Conservation (phyloP, 2,113 vertebrate species). For the Prochilodus magdalenae region DNA sequence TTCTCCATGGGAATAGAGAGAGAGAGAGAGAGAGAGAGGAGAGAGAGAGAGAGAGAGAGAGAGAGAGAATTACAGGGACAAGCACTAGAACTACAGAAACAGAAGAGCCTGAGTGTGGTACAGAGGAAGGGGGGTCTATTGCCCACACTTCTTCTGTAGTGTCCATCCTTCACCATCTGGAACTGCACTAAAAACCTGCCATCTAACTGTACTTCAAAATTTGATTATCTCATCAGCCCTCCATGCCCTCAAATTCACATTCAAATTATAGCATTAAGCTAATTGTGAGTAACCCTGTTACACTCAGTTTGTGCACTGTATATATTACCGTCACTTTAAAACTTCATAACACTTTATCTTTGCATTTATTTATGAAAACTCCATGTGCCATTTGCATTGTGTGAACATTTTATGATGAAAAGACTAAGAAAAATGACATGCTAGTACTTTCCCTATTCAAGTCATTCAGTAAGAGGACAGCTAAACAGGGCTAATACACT, state of each 20-base stretch:
- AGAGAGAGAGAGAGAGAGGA: slow-evolving; percentile 25
- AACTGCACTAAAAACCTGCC: slow-evolving; percentile 82
- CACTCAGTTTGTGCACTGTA: too few relatives aligned
- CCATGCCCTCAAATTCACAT: slow-evolving; percentile 68
- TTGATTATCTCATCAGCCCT: slow-evolving; percentile 73
- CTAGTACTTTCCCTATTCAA: too few relatives aligned
- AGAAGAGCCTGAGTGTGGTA: slow-evolving; percentile 15
- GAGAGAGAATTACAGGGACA: background rate
- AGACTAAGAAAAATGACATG: too few relatives aligned
- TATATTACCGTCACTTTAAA: too few relatives aligned
- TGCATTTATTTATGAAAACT: too few relatives aligned
- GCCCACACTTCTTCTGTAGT: slow-evolving; percentile 72
- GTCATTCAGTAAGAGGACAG: too few relatives aligned
- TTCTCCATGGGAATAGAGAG: slow-evolving; percentile 70
- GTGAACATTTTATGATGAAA: too few relatives aligned
- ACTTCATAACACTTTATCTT: too few relatives aligned
- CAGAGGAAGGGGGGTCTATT: slow-evolving; percentile 23
- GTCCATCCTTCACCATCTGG: slow-evolving; percentile 87
- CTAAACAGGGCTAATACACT: too few relatives aligned
- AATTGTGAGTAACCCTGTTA: too few relatives aligned
- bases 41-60: slow-evolving; percentile 33
- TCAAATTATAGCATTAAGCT: too few relatives aligned
- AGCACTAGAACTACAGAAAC: slow-evolving; percentile 1
- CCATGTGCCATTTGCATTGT: too few relatives aligned
- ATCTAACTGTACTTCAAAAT: slow-evolving; percentile 71